A percentile compares a stretch with the other conserved stretches of the same genome.
Conservation (phyloP, 2,888 invertebrate genomes). For the Scotopteryx bipunctaria region DNA sequence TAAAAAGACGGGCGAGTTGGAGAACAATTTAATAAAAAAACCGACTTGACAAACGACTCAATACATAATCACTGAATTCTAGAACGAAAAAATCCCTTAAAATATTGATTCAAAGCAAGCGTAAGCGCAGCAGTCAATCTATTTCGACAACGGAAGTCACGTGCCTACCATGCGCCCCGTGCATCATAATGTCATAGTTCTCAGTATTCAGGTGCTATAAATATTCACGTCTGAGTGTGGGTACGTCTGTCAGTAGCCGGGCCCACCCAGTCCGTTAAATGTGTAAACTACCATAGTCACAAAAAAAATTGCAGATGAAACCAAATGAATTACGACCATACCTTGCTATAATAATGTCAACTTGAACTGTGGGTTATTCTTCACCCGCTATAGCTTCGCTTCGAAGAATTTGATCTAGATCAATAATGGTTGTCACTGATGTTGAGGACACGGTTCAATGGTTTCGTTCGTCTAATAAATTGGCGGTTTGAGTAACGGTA, state of each 20-base stretch:
- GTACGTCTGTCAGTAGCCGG: constrained; percentile 31
- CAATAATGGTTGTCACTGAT: constrained; percentile 33
- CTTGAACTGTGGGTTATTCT: constrained; percentile 28
- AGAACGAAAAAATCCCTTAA: neutral
- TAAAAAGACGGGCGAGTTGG: neutral
- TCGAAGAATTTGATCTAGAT: constrained; percentile 32
- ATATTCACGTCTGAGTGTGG: constrained; percentile 53
- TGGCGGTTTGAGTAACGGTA: constrained; percentile 46
- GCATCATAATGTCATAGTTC: constrained; percentile 72
- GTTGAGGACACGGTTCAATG: constrained; percentile 43
- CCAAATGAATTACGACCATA: constrained; percentile 48
- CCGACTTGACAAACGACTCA: too few species aligned
- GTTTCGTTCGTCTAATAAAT: constrained; percentile 55
- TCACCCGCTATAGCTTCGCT: constrained; percentile 25
- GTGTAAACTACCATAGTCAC: constrained; percentile 61
- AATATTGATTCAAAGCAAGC: constrained; percentile 23
- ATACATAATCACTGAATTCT: too few species aligned
- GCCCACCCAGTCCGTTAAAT: constrained; percentile 67
- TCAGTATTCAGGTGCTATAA: constrained; percentile 65
- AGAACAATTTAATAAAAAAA: neutral
- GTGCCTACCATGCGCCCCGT: constrained; percentile 56
- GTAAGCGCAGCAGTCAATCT: constrained; percentile 53
- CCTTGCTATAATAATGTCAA: constrained; percentile 28
- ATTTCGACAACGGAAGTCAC: constrained; percentile 76
- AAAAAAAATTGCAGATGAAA: constrained; percentile 59